Percentiles rank a stretch among this genome's conserved stretches.
phyloP scores from a whole-genome alignment of 2,797 vertebrate species.

The Cheirogaleus major region DNA sequence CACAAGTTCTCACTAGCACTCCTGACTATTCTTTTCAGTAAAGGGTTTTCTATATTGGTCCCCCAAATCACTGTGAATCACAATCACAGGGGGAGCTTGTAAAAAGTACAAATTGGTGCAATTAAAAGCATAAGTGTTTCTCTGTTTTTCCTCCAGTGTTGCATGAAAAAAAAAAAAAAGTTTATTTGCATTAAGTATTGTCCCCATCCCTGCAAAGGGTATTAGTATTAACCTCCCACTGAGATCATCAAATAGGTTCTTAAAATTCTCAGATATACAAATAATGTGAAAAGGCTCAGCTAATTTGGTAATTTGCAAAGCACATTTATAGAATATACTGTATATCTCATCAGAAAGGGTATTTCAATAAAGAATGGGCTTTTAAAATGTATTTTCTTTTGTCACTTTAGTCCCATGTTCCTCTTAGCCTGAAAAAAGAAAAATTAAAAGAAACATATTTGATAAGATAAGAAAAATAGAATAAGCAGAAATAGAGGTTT shows the following conservation, averaged over 20 bases:
- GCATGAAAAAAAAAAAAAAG: not conserved
- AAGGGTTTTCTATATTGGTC: not conserved
- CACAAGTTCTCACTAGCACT: not conserved
- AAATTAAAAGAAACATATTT: not conserved
- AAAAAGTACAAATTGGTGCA: not conserved
- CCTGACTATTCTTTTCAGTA: not conserved
- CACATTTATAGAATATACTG: not conserved
- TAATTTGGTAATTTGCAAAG: slow-evolving; percentile 6
- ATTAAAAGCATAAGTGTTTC: not conserved
- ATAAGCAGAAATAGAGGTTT: not conserved
- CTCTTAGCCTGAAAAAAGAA: not conserved
- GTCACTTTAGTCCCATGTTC: not conserved
- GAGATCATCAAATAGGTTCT: slow-evolving; percentile 32
- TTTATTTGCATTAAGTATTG: slow-evolving; percentile 37
- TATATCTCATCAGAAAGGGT: not conserved
- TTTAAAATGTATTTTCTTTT: not conserved
- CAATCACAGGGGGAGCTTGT: not conserved
- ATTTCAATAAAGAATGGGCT: not conserved
- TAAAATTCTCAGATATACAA: slow-evolving; percentile 25
- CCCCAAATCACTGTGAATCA: not conserved
- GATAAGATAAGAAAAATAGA: not conserved
- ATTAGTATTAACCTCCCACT: not conserved
- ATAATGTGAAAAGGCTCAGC: slow-evolving; percentile 19
- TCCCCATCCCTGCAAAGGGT: not conserved
- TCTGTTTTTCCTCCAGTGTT: not conserved